Evolutionary conservation across 2,113 vertebrate genomes (phyloP), one percentile per base, ranked within the genome.

Genomic region (Phaethornis superciliosus): DNA sequence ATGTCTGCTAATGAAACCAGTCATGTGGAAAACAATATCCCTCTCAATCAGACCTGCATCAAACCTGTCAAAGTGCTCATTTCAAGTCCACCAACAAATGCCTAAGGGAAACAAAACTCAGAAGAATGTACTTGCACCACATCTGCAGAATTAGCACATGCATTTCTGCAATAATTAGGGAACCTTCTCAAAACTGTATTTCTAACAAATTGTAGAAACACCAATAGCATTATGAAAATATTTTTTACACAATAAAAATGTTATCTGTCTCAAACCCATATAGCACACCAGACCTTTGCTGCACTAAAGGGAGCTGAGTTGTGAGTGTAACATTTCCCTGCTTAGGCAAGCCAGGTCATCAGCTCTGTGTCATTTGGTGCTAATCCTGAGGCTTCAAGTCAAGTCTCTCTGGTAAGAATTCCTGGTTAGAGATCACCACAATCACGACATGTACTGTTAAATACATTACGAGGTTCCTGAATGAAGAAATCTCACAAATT

Each of bases 1-100:
- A 52, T 49, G 62, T 69, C 35, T 85, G 70, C 62, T 85, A 92
- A 94, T 94, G 60, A 96, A 95, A 91, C 65, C 64, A 51, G 54
- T 85, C 70, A 87, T 72, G 78, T 58, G 58, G 78, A 93, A 94
- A 95, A 91, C 69, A 88, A 30, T 54, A 82, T 42, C 63, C 46
- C 58, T 76, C 62, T 96, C 85, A 89, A 79, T 93, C 85, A 96
- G 78, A 89, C 35, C 37, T 88, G 40, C 67, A 89, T 72, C 75
- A 91, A 91, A 91, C 63, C 58, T 96, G 92, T 89, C 88, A 96
- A 85, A 65, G 19, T 40, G 67, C 30, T 88, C 58, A 68, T 58
- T 93, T 89, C 91, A 44, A 54, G 67, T 65, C 40, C 62, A 56
- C 58, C 1, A 3, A 24, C 54, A 91, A 91, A 94, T 49, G 32